A percentile compares a stretch with the other conserved stretches of the same genome.
phyloP scores from a whole-genome alignment of 2,888 invertebrate species.

The Epinotia nisella region DNA sequence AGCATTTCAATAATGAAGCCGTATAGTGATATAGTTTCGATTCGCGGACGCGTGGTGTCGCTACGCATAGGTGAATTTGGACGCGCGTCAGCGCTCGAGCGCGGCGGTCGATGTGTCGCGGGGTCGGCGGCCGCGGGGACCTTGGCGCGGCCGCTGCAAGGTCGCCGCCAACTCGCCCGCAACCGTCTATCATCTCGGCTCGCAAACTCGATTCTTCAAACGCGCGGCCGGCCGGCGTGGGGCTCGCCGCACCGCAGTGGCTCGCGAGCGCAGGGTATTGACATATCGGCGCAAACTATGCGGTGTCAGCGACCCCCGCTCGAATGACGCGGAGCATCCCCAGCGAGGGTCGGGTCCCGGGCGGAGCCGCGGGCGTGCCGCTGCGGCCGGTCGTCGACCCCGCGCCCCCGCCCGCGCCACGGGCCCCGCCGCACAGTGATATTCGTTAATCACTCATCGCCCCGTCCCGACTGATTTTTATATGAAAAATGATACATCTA shows the following conservation, averaged over 20 bases:
- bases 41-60: slow-evolving; percentile 9
- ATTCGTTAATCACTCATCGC: slow-evolving; percentile 41
- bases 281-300: slow-evolving; percentile 24
- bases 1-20: background rate
- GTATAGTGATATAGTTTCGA: background rate
- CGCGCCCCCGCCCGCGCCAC: slow-evolving; percentile 32
- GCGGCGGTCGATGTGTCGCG: slow-evolving; percentile 49
- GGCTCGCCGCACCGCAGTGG: background rate
- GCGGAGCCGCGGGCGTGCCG: slow-evolving; percentile 6
- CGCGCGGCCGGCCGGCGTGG: background rate
- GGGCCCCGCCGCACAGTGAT: slow-evolving; percentile 16
- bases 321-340: slow-evolving; percentile 30
- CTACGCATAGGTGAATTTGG: slow-evolving; percentile 25
- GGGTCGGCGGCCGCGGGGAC: slow-evolving; percentile 63
- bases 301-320: slow-evolving; percentile 36
- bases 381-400: slow-evolving; percentile 47
- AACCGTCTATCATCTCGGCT: slow-evolving; percentile 30
- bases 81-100: slow-evolving; percentile 34
- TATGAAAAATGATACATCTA: background rate
- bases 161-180: slow-evolving; percentile 53
- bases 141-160: slow-evolving; percentile 68
- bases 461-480: slow-evolving; percentile 31
- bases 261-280: slow-evolving; percentile 16
- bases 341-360: slow-evolving; percentile 33
- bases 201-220: slow-evolving; percentile 13